A percentile compares a stretch with the other conserved stretches of the same genome.
Conservation (phyloP, 2,113 vertebrate species). For the Phalacrocorax pelagicus region DNA sequence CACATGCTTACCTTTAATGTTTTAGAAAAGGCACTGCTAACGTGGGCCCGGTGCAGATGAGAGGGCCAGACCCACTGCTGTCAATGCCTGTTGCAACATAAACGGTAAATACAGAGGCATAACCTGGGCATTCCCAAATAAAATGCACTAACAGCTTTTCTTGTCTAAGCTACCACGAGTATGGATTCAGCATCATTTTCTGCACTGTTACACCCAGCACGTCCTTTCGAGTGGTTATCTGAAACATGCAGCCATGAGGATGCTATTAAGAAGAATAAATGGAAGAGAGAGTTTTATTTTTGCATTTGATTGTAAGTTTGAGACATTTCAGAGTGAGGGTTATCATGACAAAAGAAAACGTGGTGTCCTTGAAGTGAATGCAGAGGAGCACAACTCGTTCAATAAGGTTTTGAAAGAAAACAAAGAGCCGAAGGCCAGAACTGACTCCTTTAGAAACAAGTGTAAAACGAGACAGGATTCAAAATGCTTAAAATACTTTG, state of each 20-base stretch:
- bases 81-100: background rate
- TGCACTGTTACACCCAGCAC: background rate
- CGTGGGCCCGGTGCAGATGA: accelerated
- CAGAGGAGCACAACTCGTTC: background rate
- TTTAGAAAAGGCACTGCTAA: background rate
- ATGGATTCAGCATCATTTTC: background rate
- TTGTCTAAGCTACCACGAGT: background rate
- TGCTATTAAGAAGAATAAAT: background rate
- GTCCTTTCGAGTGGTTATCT: background rate
- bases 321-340: background rate
- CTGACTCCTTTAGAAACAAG: constrained; percentile 39
- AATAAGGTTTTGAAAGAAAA: constrained; percentile 53
- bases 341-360: background rate
- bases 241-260: background rate
- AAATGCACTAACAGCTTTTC: background rate
- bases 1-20: background rate
- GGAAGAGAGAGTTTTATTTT: background rate
- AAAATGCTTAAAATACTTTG: constrained; percentile 27
- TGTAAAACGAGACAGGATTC: background rate
- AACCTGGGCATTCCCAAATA: background rate
- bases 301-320: background rate
- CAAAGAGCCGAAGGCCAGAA: constrained; percentile 50
- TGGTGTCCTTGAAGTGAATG: constrained; percentile 19
- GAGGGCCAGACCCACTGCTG: background rate
- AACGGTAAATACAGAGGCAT: background rate